These are phyloP conservation scores for Paedocypris sp. DNA, from an alignment of 2,113 vertebrate species.

Conservation along the genomic window DNA sequence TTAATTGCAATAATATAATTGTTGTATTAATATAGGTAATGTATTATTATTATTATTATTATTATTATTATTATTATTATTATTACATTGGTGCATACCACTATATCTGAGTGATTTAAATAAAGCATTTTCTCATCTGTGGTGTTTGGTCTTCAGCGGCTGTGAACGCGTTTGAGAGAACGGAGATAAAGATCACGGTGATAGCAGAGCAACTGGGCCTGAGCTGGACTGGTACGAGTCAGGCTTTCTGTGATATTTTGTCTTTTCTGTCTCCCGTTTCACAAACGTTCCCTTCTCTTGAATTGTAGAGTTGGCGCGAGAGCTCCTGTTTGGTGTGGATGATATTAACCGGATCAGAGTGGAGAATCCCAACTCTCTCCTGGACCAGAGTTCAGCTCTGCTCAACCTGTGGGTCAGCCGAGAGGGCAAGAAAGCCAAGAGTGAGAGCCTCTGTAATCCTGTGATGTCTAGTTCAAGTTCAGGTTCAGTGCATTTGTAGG, in stretches of 20 bases:
- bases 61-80: neutral
- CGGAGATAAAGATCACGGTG: conserved; percentile 82
- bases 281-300: neutral
- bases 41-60: too few relatives aligned
- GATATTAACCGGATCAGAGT: conserved; percentile 94
- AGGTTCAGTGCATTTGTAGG: too few relatives aligned
- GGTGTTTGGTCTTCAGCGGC: conserved; percentile 55
- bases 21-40: neutral
- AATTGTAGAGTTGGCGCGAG: conserved; percentile 79
- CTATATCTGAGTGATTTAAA: neutral
- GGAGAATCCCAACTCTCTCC: conserved; percentile 90
- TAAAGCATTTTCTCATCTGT: neutral
- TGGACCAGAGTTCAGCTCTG: conserved; percentile 86
- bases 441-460: conserved; percentile 76
- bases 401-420: conserved; percentile 83
- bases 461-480: too few relatives aligned
- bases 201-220: conserved; percentile 89
- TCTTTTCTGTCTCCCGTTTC: neutral
- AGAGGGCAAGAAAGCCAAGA: conserved; percentile 76
- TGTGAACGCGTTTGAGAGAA: conserved; percentile 71
- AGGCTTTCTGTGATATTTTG: neutral
- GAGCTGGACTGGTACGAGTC: conserved; percentile 87
- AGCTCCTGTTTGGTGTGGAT: conserved; percentile 86
- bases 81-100: too few relatives aligned
- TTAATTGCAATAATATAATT: too few relatives aligned